These are phyloP conservation scores for Cephalotes varians DNA, from an alignment of 2,888 invertebrate species.

Conservation along the genomic window DNA sequence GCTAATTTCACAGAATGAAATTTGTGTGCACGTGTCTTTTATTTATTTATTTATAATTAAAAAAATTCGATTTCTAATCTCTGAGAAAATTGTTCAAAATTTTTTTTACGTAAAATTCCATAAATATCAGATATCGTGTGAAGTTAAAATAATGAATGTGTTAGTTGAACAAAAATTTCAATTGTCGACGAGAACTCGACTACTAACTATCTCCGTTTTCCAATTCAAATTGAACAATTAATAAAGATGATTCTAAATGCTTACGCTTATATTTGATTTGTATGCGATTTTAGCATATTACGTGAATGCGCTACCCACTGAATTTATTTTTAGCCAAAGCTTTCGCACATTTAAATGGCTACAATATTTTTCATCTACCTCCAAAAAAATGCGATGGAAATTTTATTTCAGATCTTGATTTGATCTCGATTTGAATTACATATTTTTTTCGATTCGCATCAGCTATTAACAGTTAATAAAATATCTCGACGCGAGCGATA, in stretches of 20 bases:
- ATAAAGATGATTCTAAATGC: conserved; percentile 18
- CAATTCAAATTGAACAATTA: conserved; percentile 32
- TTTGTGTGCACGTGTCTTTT: too few species aligned
- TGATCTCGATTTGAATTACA: neutral
- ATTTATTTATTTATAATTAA: too few species aligned
- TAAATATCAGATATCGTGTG: neutral
- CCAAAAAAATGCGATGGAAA: neutral
- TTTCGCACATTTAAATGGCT: conserved; percentile 7
- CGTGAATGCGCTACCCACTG: neutral
- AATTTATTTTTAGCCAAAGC: neutral
- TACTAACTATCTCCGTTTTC: conserved; percentile 13
- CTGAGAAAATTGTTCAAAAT: neutral
- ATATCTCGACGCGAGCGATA: neutral
- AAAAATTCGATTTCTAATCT: neutral
- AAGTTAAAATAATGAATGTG: conserved; percentile 7
- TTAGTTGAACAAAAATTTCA: conserved; percentile 5
- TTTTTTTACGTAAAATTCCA: neutral
- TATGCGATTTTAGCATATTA: conserved; percentile 8
- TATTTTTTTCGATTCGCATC: neutral
- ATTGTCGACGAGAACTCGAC: conserved; percentile 3
- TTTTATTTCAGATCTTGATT: conserved; percentile 18
- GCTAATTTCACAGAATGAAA: conserved; percentile 16
- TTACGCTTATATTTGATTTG: conserved; percentile 6
- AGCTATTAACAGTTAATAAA: neutral
- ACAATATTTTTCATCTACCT: neutral